A percentile compares a stretch with the other conserved stretches of the same genome.
Conservation (phyloP, 2,113 vertebrate genomes). For the Strix aluco region DNA sequence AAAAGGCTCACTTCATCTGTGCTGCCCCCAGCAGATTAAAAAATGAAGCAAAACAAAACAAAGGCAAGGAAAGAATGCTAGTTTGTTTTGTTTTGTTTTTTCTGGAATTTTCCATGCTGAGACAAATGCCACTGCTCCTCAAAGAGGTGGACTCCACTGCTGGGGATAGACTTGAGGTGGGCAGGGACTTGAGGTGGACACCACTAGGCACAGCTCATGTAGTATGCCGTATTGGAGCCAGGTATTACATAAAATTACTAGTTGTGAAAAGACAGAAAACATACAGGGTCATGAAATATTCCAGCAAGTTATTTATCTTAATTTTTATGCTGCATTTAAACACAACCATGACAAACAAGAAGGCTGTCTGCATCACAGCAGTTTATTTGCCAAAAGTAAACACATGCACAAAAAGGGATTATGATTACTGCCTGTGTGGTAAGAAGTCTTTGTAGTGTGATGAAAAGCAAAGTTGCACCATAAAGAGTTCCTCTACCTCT, state of each 20-base stretch:
- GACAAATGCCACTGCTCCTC: neutral
- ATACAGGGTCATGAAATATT: neutral
- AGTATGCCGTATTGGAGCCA: neutral
- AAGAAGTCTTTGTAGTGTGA: neutral
- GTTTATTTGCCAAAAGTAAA: neutral
- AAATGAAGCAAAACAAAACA: neutral
- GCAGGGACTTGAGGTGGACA: neutral
- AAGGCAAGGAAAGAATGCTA: neutral
- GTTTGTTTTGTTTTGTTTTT: neutral
- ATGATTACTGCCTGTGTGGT: neutral
- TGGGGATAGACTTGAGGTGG: neutral
- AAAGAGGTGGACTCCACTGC: neutral
- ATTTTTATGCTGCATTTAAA: neutral
- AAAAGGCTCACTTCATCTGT: constrained; percentile 12
- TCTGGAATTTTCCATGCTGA: neutral
- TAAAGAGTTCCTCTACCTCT: neutral
- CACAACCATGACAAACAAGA: neutral
- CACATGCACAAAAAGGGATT: neutral
- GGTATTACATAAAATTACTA: neutral
- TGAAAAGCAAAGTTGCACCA: neutral
- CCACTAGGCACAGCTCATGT: neutral
- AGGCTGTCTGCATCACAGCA: neutral
- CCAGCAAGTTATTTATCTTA: neutral
- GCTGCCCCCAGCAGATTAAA: neutral
- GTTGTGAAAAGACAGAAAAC: neutral